Percentiles rank a stretch among this genome's conserved stretches.
These are phyloP conservation scores for Campylomormyrus numenius DNA, from an alignment of 2,113 vertebrate genomes.

Conservation along the genomic window DNA sequence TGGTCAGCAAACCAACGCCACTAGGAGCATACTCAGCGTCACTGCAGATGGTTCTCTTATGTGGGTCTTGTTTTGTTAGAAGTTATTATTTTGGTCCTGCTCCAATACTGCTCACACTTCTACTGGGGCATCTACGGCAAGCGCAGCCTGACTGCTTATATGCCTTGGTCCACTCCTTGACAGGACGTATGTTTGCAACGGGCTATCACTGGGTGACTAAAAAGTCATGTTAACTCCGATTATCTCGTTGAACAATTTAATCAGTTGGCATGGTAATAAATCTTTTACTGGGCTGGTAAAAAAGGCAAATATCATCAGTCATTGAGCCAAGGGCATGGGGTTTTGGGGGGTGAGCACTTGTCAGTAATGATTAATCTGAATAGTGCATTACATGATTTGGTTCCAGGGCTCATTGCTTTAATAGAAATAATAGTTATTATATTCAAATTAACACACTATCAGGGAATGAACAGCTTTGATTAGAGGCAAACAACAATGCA, in stretches of 20 bases:
- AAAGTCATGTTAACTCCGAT: conserved; percentile 47
- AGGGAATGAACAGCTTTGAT: conserved; percentile 23
- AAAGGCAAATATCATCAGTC: conserved; percentile 61
- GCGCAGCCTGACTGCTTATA: background rate
- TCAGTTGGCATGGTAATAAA: conserved; percentile 45
- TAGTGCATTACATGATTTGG: conserved; percentile 66
- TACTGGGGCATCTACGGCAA: background rate
- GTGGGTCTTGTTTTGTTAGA: background rate
- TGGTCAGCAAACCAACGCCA: background rate
- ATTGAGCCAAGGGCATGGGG: conserved; percentile 36
- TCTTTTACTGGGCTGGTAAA: conserved; percentile 46
- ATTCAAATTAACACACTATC: conserved; percentile 58
- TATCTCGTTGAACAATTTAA: conserved; percentile 44
- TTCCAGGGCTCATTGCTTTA: conserved; percentile 45
- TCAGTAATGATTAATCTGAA: conserved; percentile 41
- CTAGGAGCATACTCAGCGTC: background rate
- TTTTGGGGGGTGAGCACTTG: conserved; percentile 37
- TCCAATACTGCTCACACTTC: conserved; percentile 4
- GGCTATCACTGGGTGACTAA: conserved; percentile 32
- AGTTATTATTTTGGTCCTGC: conserved; percentile 25
- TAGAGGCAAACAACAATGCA: background rate
- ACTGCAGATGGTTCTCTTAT: background rate
- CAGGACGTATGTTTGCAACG: conserved; percentile 30
- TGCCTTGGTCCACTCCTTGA: background rate
- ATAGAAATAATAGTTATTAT: conserved; percentile 56